Conservation (phyloP, 2,113 vertebrate species). For the Progne subis region DNA sequence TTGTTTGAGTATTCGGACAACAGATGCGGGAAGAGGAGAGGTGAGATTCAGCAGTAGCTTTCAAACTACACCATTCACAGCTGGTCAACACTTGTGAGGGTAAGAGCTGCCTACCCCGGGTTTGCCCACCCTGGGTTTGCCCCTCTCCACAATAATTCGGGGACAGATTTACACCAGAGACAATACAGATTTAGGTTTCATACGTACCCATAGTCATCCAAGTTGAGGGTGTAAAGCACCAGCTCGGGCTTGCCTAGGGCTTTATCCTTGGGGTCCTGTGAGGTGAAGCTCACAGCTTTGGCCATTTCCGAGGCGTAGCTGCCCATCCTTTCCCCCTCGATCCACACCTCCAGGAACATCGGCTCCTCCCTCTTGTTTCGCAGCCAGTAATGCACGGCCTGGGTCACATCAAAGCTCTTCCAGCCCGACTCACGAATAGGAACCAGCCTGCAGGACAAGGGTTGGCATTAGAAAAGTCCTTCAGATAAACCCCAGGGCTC, state of each 20-base stretch:
- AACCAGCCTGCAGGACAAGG: slow-evolving; percentile 80
- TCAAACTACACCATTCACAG: neutral
- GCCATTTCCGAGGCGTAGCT: slow-evolving; percentile 85
- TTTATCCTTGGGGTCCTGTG: slow-evolving; percentile 80
- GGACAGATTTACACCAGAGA: neutral
- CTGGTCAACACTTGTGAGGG: neutral
- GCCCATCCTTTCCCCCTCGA: slow-evolving; percentile 89
- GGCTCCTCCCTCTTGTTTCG: slow-evolving; percentile 74
- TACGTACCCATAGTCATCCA: slow-evolving; percentile 87
- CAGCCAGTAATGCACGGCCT: slow-evolving; percentile 93
- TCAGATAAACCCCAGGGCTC: neutral
- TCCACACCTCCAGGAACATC: slow-evolving; percentile 91
- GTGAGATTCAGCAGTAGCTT: neutral
- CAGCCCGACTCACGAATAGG: slow-evolving; percentile 89
- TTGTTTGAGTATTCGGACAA: neutral
- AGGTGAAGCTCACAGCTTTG: slow-evolving; percentile 85
- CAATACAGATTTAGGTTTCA: neutral
- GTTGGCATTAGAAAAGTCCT: neutral
- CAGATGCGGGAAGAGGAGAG: neutral
- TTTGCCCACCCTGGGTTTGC: neutral
- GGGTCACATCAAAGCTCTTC: slow-evolving; percentile 94
- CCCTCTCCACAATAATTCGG: neutral
- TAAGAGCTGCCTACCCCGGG: neutral
- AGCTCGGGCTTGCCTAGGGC: slow-evolving; percentile 86
- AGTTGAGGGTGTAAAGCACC: slow-evolving; percentile 87